A percentile compares a stretch with the other conserved stretches of the same genome.
Evolutionary conservation across 2,113 vertebrate species (phyloP).

Genomic region (Alouatta palliata): DNA sequence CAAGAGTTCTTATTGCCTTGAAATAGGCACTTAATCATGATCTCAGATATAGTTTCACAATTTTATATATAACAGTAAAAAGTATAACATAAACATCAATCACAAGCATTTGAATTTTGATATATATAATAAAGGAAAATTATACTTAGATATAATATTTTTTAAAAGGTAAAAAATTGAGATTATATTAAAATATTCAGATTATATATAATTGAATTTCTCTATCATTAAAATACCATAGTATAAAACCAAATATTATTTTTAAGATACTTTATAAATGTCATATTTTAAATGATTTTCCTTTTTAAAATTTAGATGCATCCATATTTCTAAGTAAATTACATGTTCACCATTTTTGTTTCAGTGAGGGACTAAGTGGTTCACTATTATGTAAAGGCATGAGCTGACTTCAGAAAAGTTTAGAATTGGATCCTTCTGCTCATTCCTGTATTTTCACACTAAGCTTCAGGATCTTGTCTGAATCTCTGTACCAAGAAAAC

Average conservation of each 20-base stretch:
- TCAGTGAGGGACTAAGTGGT: neutral
- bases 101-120: neutral
- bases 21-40: neutral
- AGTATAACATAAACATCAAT: neutral
- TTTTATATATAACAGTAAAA: neutral
- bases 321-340: neutral
- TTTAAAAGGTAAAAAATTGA: slow-evolving; percentile 8
- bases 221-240: neutral
- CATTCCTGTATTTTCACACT: neutral
- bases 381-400: neutral
- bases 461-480: neutral
- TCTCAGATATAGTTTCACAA: slow-evolving; percentile 12
- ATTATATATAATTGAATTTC: slow-evolving; percentile 15
- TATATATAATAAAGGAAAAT: neutral
- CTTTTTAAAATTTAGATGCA: neutral
- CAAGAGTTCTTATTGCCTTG: neutral
- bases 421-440: neutral
- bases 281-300: neutral
- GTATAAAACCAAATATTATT: neutral
- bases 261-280: neutral
- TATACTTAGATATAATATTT: slow-evolving; percentile 3
- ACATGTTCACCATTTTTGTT: neutral
- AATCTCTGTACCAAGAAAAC: neutral
- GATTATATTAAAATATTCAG: neutral
- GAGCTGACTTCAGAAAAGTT: neutral